phyloP scores from a whole-genome alignment of 2,888 invertebrate species.

The Tromatobia lineatoria region DNA sequence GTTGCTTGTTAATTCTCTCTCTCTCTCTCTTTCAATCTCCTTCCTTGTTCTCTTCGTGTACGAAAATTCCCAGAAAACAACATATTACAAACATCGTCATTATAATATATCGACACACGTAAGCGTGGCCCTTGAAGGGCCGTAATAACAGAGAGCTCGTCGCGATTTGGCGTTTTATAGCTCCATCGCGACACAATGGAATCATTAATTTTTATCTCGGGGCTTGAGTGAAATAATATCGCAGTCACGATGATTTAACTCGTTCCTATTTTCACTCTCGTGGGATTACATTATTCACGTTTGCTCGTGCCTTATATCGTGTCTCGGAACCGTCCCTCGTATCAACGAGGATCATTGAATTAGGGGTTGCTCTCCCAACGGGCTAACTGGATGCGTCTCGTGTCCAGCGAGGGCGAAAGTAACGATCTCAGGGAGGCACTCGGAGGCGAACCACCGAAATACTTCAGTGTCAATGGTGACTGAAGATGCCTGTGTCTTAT shows the following conservation, averaged over 20 bases:
- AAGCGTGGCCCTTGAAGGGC: constrained; percentile 79
- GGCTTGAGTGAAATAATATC: constrained; percentile 53
- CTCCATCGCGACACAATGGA: constrained; percentile 22
- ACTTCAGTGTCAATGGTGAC: constrained; percentile 88
- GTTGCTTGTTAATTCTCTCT: constrained; percentile 47
- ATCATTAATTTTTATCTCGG: constrained; percentile 76
- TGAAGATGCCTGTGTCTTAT: constrained; percentile 90
- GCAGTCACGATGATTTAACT: constrained; percentile 14
- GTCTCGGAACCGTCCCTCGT: too few relatives aligned
- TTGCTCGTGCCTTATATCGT: constrained; percentile 21
- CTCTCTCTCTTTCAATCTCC: constrained; percentile 26
- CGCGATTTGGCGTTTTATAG: constrained; percentile 36
- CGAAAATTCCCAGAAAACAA: constrained; percentile 45
- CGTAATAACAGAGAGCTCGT: constrained; percentile 61
- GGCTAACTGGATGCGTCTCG: constrained; percentile 84
- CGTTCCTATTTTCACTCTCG: constrained; percentile 25
- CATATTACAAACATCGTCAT: constrained; percentile 74
- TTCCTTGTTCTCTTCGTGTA: constrained; percentile 6
- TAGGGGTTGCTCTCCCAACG: constrained; percentile 84
- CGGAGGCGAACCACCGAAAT: constrained; percentile 86
- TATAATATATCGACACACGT: constrained; percentile 81
- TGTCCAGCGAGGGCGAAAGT: constrained; percentile 87
- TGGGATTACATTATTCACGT: constrained; percentile 17
- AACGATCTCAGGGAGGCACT: constrained; percentile 87
- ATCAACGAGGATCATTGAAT: constrained; percentile 50